Evolutionary conservation across 2,113 vertebrate species (phyloP).

Genomic region (Scatophagus argus): DNA sequence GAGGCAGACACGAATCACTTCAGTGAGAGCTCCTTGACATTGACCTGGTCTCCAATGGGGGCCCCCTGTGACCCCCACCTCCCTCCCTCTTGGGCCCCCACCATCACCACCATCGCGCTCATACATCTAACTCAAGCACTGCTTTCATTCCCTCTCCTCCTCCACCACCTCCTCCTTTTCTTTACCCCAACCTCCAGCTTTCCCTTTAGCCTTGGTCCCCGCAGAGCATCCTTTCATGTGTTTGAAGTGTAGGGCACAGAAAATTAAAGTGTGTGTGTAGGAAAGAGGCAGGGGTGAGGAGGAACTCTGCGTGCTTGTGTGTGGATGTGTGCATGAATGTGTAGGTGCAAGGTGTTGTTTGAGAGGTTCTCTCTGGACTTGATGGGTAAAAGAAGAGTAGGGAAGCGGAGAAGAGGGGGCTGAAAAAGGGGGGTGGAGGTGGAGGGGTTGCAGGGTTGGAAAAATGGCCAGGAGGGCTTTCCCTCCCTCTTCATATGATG

Average conservation of each 20-base stretch:
- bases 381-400: conserved; percentile 73
- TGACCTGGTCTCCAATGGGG: conserved; percentile 70
- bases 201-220: conserved; percentile 83
- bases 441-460: conserved; percentile 40
- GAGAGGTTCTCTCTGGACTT: conserved; percentile 75
- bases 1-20: conserved; percentile 64
- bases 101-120: conserved; percentile 27
- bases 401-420: conserved; percentile 14
- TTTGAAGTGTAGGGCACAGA: conserved; percentile 86
- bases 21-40: conserved; percentile 78
- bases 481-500: conserved; percentile 74
- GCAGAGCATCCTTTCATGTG: conserved; percentile 87
- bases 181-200: conserved; percentile 65
- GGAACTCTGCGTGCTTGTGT: conserved; percentile 44
- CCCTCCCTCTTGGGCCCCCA: conserved; percentile 30
- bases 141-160: conserved; percentile 62
- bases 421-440: conserved; percentile 46
- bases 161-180: conserved; percentile 51
- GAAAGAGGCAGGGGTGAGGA: conserved; percentile 70
- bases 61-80: conserved; percentile 59
- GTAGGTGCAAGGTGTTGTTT: conserved; percentile 71
- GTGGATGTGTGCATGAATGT: conserved; percentile 50
- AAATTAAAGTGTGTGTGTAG: conserved; percentile 83
- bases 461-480: conserved; percentile 77
- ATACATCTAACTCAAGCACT: conserved; percentile 68